Base-by-base conservation (phyloP, 2,888 invertebrate species). In the Yponomeuta malinellus region DNA sequence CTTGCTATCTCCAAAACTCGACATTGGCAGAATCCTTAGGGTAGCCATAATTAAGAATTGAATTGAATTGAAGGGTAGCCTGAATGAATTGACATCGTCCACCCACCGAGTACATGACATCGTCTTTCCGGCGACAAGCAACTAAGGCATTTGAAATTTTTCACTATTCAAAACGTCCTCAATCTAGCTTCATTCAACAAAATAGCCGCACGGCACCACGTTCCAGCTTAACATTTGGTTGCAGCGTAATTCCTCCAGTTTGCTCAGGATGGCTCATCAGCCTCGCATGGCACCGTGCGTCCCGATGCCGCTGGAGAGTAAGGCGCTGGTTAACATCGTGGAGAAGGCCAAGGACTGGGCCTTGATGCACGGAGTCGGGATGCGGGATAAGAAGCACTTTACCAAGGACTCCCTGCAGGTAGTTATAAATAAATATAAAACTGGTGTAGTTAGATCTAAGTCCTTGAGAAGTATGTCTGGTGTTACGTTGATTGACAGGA, bases 341-440 rank as follows among this genome's bases (percentile, higher is more conserved):
- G 93, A 94, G 72, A 96, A 96, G 83, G 95, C 96, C 0, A 96
- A 96, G 83, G 97, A 97, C 83, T 97, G 96, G 95, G 96, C 96
- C 1, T 82, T 97, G 52, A 96, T 96, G 95, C 96, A 97, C 83
- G 97, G 97, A 10, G 95, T 95, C 68, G 95, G 95, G 1, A 96
- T 97, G 95, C 92, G 97, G 73, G 95, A 95, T 52, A 95, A 93
- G 83, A 92, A 92, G 59, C 90, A 94, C 75, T 96, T 94, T 79
- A 95, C 93, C 74, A 91, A 93, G 74, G 96, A 97, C 83, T 82
- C 93, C 0, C 87, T 97, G 69, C 94, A 94, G 87, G 94, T 93
- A 43, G 43, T 33, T 33, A 3, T 33, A 2, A 33, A 3, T 33
- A 33, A 3, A 33, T 3, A 33, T 43, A 8, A 43, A 8, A 8